Conservation (phyloP, 2,113 vertebrate genomes). For the Chaetura pelagica region DNA sequence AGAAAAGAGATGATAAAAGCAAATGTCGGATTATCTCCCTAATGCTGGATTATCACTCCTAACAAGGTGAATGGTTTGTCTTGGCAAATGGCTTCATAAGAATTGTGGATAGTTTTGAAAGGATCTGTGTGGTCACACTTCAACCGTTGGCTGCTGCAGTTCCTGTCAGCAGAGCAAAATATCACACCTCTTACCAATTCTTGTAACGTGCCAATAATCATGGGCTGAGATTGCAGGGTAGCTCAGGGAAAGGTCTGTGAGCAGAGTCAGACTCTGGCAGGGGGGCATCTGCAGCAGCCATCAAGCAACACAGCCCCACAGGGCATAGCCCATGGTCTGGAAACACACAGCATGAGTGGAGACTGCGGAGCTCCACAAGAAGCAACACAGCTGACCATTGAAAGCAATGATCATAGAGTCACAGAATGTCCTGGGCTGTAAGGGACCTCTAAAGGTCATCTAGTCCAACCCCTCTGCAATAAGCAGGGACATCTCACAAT, state of each 20-base stretch:
- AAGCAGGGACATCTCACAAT: too few species aligned
- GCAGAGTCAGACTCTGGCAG: background rate
- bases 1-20: conserved; percentile 51
- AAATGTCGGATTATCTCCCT: conserved; percentile 60
- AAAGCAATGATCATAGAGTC: background rate
- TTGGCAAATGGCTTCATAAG: conserved; percentile 55
- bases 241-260: background rate
- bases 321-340: background rate
- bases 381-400: background rate
- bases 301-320: background rate
- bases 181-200: conserved; percentile 15
- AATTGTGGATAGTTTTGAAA: conserved; percentile 40
- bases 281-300: background rate
- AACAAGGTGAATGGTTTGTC: conserved; percentile 64
- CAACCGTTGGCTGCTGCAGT: conserved; percentile 18
- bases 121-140: conserved; percentile 39
- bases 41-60: conserved; percentile 57
- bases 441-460: too few species aligned
- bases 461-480: too few species aligned
- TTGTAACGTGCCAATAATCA: background rate
- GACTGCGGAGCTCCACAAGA: background rate
- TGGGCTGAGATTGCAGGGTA: background rate
- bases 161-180: conserved; percentile 23
- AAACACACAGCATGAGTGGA: background rate
- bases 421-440: too few species aligned